Percentiles rank a stretch among this genome's conserved stretches.
These are phyloP conservation scores for Otus scops DNA, from an alignment of 2,797 vertebrate genomes.

Conservation along the genomic window DNA sequence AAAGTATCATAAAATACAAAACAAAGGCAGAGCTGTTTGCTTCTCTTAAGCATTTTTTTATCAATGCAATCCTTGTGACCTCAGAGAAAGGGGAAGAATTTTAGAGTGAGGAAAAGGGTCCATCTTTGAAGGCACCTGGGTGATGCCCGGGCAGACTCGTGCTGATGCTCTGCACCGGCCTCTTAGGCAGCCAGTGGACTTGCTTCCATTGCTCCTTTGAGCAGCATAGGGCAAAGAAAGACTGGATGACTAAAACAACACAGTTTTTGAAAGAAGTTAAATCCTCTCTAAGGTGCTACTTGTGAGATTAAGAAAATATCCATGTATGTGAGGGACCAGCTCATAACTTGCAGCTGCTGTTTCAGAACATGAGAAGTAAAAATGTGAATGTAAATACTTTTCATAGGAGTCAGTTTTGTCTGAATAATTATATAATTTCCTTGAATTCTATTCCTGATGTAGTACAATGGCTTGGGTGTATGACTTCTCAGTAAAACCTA, in stretches of 20 bases:
- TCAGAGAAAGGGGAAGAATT: background rate
- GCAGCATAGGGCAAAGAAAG: rapidly evolving
- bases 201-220: background rate
- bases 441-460: conserved; percentile 21
- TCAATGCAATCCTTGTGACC: background rate
- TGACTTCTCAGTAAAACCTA: background rate
- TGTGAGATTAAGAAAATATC: background rate
- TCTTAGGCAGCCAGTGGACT: rapidly evolving
- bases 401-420: background rate
- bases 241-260: background rate
- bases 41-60: rapidly evolving
- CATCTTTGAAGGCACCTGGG: background rate
- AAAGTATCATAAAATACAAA: background rate
- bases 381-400: background rate
- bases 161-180: background rate
- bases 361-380: background rate
- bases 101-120: rapidly evolving
- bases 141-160: background rate
- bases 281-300: background rate
- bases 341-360: background rate
- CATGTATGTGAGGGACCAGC: rapidly evolving
- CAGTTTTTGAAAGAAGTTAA: background rate
- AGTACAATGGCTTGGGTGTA: conserved; percentile 20
- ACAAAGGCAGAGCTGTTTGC: background rate
- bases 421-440: conserved; percentile 39